Evolutionary conservation across 1,140 invertebrate species (phyloP), one percentile per base, ranked within the genome.

Genomic region (Anagrus nilaparvatae): DNA sequence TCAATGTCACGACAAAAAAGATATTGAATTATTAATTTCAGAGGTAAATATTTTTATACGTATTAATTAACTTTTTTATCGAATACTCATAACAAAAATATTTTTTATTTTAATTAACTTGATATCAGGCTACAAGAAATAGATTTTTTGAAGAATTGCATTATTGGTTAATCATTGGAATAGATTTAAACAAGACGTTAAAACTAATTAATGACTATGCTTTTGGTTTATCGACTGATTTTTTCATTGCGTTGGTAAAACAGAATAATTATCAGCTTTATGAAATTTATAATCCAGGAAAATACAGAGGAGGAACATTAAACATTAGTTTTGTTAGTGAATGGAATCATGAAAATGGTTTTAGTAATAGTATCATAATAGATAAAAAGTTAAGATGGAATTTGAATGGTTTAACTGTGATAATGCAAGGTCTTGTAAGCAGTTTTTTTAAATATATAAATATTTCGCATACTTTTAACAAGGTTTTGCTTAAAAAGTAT

Each of bases 231-330:
- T 28, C 28, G 5, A 49, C 44, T 18, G 43, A 49, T 40, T 43
- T 49, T 27, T 35, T 46, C 7, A 14, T 49, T 6, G 48, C 44
- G 2, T 27, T 43, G 31, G 19, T 25, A 9, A 13, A 39, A 19
- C 13, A 29, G 1, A 21, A 40, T 12, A 7, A 31, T 5, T 43
- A 4, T 16, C 8, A 14, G 5, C 24, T 49, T 10, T 43, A 49
- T 14, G 41, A 47, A n/a, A 20, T 43, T 36, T 49, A 49, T 24
- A 48, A 48, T 31, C 47, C 33, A 5, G 31, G 33, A 16, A 48
- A 48, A 39, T 13, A 23, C 21, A 27, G 30, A 6, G 47, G 43
- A n/a, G 47, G 47, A 29, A 29, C 5, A 17, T 32, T 48, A 18
- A 48, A 42, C 10, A 20, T 34, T 1, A 38, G 14, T 3, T 21